These are phyloP conservation scores for Cavia porcellus DNA, from an alignment of 2,113 vertebrate genomes.

Conservation along the genomic window DNA sequence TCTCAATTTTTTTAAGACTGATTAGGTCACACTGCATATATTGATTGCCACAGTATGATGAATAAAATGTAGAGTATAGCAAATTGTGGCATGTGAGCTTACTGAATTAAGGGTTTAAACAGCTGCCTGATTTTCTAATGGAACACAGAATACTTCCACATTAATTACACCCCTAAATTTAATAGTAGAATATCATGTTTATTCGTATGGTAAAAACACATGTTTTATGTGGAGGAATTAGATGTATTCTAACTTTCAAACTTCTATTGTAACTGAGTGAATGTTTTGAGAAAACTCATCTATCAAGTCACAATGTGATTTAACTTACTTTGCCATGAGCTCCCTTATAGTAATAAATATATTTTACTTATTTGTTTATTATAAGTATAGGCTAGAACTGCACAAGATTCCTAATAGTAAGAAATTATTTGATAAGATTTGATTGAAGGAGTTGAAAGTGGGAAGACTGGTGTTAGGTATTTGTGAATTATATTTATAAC, in stretches of 20 bases:
- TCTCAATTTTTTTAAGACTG: conserved; percentile 26
- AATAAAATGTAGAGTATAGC: neutral
- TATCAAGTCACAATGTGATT: neutral
- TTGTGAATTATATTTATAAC: conserved; percentile 43
- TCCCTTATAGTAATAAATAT: neutral
- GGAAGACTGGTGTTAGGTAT: neutral
- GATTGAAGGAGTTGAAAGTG: neutral
- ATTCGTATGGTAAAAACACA: neutral
- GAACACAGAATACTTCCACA: neutral
- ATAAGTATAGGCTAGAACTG: neutral
- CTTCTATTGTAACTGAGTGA: neutral
- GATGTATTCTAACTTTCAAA: neutral
- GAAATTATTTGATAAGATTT: conserved; percentile 4
- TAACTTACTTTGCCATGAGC: neutral
- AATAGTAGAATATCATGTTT: neutral
- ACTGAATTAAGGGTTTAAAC: neutral
- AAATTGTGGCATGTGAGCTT: neutral
- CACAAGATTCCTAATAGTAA: neutral
- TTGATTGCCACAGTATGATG: neutral
- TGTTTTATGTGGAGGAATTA: conserved; percentile 13
- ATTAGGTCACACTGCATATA: neutral
- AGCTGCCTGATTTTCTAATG: neutral
- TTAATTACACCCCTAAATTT: conserved; percentile 12
- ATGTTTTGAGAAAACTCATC: conserved; percentile 16
- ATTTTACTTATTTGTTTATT: neutral